phyloP scores from a whole-genome alignment of 2,888 invertebrate genomes.

The Cryptocheilus praepositus region DNA sequence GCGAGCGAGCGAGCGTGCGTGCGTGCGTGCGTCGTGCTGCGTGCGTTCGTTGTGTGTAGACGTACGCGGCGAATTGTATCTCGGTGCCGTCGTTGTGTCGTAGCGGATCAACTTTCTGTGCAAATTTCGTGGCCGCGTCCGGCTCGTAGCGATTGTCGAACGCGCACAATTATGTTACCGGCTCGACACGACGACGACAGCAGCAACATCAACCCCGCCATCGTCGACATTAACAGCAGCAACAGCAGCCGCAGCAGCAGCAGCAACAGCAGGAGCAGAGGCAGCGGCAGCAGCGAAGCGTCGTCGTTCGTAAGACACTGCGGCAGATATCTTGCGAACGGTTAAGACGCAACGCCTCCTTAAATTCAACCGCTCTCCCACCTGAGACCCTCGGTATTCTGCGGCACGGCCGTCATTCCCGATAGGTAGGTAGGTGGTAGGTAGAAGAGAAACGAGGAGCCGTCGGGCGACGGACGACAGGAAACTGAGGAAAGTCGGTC shows the following conservation, averaged over 20 bases:
- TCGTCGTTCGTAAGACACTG: slow-evolving; percentile 25
- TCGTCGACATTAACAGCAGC: slow-evolving; percentile 16
- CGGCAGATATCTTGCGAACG: slow-evolving; percentile 55
- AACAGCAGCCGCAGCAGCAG: slow-evolving; percentile 1
- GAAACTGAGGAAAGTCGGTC: neutral
- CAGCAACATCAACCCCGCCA: slow-evolving; percentile 20
- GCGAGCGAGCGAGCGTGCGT: no score
- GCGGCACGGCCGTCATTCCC: slow-evolving; percentile 13
- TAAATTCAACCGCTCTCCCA: neutral
- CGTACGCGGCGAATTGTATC: neutral
- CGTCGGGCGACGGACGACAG: neutral
- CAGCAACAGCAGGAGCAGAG: neutral
- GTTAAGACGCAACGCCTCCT: slow-evolving; percentile 36
- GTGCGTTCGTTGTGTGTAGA: slow-evolving; percentile 12
- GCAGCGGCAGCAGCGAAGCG: neutral
- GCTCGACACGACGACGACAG: slow-evolving; percentile 35
- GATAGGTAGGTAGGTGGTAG: slow-evolving; percentile 36
- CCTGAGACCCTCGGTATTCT: slow-evolving; percentile 1
- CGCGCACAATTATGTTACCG: slow-evolving; percentile 49
- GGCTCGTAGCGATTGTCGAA: slow-evolving; percentile 20
- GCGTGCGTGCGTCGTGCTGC: slow-evolving; percentile 15
- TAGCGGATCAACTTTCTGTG: slow-evolving; percentile 12
- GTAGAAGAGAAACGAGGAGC: neutral
- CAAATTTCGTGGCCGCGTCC: slow-evolving; percentile 19
- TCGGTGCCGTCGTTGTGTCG: slow-evolving; percentile 2